A percentile compares a stretch with the other conserved stretches of the same genome.
These are phyloP conservation scores for Callosobruchus maculatus DNA, from an alignment of 2,888 invertebrate species.

Conservation along the genomic window DNA sequence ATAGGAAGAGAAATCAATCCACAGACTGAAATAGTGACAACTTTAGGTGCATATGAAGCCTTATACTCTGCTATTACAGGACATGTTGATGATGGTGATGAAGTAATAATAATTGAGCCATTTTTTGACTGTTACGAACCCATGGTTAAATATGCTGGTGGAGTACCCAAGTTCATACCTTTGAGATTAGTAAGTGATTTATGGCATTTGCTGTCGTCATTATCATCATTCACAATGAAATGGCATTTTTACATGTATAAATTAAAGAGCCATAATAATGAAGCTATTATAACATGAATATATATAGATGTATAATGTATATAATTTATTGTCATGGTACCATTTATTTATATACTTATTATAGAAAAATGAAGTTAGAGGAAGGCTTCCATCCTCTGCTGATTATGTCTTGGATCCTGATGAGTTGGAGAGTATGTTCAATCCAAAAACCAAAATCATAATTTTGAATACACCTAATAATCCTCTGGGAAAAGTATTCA, in stretches of 20 bases:
- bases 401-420: slow-evolving; percentile 87
- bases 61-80: slow-evolving; percentile 73
- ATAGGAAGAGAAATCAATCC: slow-evolving; percentile 76
- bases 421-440: slow-evolving; percentile 79
- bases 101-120: slow-evolving; percentile 96
- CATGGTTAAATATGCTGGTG: slow-evolving; percentile 87
- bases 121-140: slow-evolving; percentile 98
- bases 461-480: slow-evolving; percentile 98
- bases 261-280: too few relatives aligned
- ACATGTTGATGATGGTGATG: slow-evolving; percentile 81
- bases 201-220: too few relatives aligned
- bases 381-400: slow-evolving; percentile 59
- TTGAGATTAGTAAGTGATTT: slow-evolving; percentile 57
- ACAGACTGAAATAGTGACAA: slow-evolving; percentile 81
- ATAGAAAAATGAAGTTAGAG: slow-evolving; percentile 31
- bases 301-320: too few relatives aligned
- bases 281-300: too few relatives aligned
- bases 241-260: too few relatives aligned
- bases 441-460: slow-evolving; percentile 85
- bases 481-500: slow-evolving; percentile 90
- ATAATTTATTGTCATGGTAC: too few relatives aligned
- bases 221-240: too few relatives aligned
- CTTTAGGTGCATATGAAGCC: slow-evolving; percentile 93
- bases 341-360: background rate
- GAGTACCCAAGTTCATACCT: slow-evolving; percentile 81